phyloP scores from a whole-genome alignment of 1,140 invertebrate species.

The Drosophila kohkoa region DNA sequence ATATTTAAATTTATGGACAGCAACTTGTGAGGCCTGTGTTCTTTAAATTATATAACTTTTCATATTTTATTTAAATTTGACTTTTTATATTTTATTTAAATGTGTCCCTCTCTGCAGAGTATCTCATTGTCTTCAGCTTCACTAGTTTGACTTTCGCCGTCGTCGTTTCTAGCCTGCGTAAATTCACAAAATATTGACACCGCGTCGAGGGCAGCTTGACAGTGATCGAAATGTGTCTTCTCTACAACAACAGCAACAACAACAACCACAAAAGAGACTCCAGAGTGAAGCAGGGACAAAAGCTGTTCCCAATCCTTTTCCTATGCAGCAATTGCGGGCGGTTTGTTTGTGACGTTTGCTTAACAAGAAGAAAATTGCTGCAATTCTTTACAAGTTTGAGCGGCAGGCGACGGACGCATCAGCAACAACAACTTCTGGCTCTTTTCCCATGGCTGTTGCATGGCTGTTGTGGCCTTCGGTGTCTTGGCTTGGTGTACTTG shows the following conservation, averaged over 20 bases:
- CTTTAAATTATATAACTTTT: too few species aligned
- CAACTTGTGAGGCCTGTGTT: too few species aligned
- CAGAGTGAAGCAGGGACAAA: conserved; percentile 24
- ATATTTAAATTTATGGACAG: too few species aligned
- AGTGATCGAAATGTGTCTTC: conserved; percentile 84
- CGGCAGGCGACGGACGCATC: conserved; percentile 21
- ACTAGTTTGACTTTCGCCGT: background rate
- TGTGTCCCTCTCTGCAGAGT: background rate
- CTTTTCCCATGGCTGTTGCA: conserved; percentile 44
- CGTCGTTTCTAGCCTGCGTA: conserved; percentile 68
- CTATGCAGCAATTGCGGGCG: conserved; percentile 75
- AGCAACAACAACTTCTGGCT: background rate
- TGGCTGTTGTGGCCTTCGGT: conserved; percentile 20
- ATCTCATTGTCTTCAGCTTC: background rate
- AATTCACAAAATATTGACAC: conserved; percentile 84
- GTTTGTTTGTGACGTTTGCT: conserved; percentile 82
- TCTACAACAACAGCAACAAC: conserved; percentile 27
- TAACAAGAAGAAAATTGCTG: conserved; percentile 84
- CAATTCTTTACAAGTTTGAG: conserved; percentile 82
- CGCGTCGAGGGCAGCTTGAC: conserved; percentile 70
- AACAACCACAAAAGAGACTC: conserved; percentile 3
- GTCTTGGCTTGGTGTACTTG: conserved; percentile 11
- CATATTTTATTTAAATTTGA: too few species aligned
- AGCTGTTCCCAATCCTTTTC: conserved; percentile 37
- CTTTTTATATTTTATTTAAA: too few species aligned